These are phyloP conservation scores for Eufriesea mexicana DNA, from an alignment of 1,140 invertebrate species.

Conservation along the genomic window DNA sequence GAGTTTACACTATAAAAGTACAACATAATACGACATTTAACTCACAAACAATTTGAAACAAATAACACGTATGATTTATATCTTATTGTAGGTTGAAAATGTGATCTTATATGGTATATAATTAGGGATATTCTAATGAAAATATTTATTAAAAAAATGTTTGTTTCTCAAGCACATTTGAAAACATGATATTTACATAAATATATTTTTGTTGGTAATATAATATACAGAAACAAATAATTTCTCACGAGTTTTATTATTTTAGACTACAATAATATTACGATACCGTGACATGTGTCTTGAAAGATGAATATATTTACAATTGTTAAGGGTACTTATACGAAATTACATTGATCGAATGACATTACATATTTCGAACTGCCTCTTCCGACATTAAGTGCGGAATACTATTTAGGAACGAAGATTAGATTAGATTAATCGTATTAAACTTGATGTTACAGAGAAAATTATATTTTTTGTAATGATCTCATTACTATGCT, in stretches of 20 bases:
- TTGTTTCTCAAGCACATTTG: background rate
- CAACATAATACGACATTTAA: no score
- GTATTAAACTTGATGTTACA: no score
- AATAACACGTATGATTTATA: background rate
- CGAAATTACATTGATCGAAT: background rate
- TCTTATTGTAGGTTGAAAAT: background rate
- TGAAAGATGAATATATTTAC: constrained; percentile 5
- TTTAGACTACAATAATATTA: background rate
- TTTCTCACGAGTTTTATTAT: constrained; percentile 20
- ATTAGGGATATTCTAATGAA: background rate
- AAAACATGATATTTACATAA: background rate
- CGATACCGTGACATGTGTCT: background rate
- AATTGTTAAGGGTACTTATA: background rate
- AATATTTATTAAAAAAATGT: background rate
- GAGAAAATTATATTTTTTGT: background rate
- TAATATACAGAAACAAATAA: background rate
- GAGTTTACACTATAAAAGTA: background rate
- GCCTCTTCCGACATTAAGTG: background rate
- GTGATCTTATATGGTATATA: background rate
- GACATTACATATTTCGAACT: background rate
- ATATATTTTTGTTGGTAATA: background rate
- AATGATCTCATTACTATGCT: background rate
- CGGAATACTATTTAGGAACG: constrained; percentile 2
- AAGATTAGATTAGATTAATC: background rate
- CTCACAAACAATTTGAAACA: background rate